Evolutionary conservation across 2,888 invertebrate species (phyloP).

Genomic region (Adelognathus sp.): DNA sequence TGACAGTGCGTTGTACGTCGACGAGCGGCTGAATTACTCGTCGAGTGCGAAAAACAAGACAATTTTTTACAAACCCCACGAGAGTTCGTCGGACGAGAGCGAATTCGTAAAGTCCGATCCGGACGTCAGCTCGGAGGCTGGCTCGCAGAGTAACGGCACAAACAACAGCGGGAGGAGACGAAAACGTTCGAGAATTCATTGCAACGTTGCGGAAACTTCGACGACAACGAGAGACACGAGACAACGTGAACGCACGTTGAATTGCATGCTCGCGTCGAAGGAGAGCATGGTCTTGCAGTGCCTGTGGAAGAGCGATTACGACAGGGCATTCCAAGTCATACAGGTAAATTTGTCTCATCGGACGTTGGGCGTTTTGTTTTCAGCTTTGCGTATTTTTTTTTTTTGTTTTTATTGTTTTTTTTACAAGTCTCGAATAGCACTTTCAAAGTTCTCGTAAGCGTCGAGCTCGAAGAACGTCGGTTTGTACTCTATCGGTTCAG

Average conservation of each 20-base stretch:
- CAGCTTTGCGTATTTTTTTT: no score
- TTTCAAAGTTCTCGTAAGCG: conserved; percentile 83
- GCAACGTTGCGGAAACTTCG: conserved; percentile 20
- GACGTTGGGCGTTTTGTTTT: no score
- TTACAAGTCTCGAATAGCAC: conserved; percentile 83
- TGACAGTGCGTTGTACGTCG: conserved; percentile 2
- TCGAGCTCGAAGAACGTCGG: conserved; percentile 84
- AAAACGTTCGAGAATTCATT: conserved; percentile 77
- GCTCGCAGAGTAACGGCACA: conserved; percentile 80
- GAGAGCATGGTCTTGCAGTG: conserved; percentile 90
- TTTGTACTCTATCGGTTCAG: conserved; percentile 79
- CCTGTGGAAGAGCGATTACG: conserved; percentile 87
- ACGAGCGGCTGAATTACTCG: conserved; percentile 64
- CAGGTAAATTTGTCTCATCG: conserved; percentile 86
- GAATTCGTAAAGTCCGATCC: conserved; percentile 65
- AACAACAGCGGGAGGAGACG: conserved; percentile 80
- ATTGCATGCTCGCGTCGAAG: conserved; percentile 89
- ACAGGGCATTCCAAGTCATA: conserved; percentile 90
- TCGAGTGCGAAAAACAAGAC: conserved; percentile 60
- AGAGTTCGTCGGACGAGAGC: conserved; percentile 68
- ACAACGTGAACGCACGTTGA: conserved; percentile 82
- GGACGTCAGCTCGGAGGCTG: conserved; percentile 71
- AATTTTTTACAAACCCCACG: conserved; percentile 68
- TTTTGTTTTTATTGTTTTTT: conserved; percentile 35
- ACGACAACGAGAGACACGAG: conserved; percentile 59